Evolutionary conservation across 2,113 vertebrate species (phyloP).

Genomic region (Melanostigma gelatinosum): DNA sequence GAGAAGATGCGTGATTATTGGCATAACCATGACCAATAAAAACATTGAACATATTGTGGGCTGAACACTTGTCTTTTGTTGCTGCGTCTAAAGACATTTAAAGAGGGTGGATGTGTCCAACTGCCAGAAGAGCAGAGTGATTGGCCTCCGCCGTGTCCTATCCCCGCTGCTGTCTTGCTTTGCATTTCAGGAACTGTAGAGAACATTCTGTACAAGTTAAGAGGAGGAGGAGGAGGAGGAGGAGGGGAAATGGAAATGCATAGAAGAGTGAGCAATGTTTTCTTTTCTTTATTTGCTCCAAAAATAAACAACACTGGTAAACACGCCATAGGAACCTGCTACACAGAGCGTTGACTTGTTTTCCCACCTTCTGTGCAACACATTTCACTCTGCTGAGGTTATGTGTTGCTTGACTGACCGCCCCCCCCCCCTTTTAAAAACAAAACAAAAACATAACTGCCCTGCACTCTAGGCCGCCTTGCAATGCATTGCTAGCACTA

Average conservation of each 20-base stretch:
- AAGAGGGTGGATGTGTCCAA: constrained; percentile 24
- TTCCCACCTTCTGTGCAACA: not conserved
- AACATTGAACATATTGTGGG: not conserved
- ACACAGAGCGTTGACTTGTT: constrained; percentile 1
- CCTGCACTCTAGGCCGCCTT: not conserved
- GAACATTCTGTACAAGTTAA: constrained; percentile 77
- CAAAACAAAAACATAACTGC: no score
- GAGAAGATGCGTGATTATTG: not conserved
- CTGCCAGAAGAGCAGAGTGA: constrained; percentile 35
- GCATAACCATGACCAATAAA: not conserved
- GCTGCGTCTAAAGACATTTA: constrained; percentile 18
- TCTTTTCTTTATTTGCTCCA: not conserved
- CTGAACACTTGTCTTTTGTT: not conserved
- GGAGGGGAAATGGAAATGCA: no score
- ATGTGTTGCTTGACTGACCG: not conserved
- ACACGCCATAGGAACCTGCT: not conserved
- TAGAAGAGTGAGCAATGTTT: not conserved
- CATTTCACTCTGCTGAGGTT: not conserved
- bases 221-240: constrained; percentile 23
- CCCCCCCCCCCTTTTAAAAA: not conserved
- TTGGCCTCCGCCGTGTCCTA: constrained; percentile 61
- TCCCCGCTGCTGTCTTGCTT: constrained; percentile 40
- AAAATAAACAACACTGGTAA: not conserved
- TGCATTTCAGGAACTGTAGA: constrained; percentile 71
- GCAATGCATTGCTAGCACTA: constrained; percentile 7